A percentile compares a stretch with the other conserved stretches of the same genome.
phyloP scores from a whole-genome alignment of 2,113 vertebrate species.

The Hippocampus barbouri region DNA sequence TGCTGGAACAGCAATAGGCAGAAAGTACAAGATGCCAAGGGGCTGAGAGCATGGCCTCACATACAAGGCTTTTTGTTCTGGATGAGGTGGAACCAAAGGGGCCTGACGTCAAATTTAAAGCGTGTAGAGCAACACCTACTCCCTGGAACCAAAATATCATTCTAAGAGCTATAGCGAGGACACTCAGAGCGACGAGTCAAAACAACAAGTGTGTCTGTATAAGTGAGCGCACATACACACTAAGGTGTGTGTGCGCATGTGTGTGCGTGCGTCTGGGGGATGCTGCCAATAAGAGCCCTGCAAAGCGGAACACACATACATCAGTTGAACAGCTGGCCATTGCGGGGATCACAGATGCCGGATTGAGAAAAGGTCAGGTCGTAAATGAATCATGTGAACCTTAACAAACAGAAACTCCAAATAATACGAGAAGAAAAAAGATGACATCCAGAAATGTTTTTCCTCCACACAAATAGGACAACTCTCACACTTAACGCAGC shows the following conservation, averaged over 20 bases:
- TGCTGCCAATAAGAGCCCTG: constrained; percentile 57
- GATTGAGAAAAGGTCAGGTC: constrained; percentile 42
- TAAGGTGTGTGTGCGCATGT: constrained; percentile 19
- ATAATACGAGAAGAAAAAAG: background rate
- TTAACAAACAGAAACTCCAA: background rate
- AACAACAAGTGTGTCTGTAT: constrained; percentile 13
- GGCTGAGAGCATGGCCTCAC: background rate
- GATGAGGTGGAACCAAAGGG: background rate
- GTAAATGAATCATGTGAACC: background rate
- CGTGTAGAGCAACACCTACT: background rate
- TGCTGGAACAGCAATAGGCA: background rate
- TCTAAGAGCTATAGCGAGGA: constrained; percentile 1
- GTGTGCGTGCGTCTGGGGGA: constrained; percentile 33
- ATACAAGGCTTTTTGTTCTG: constrained; percentile 9
- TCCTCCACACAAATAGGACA: background rate
- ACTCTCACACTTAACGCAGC: background rate
- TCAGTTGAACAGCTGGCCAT: constrained; percentile 65
- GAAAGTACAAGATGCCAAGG: background rate
- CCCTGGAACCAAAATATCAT: background rate
- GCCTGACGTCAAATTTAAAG: constrained; percentile 9
- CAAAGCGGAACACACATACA: constrained; percentile 59
- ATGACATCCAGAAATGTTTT: background rate
- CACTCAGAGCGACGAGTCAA: constrained; percentile 22
- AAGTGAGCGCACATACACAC: constrained; percentile 8
- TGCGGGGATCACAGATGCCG: constrained; percentile 38